Base-by-base conservation (phyloP, 2,113 vertebrate genomes). In the Natator depressus region DNA sequence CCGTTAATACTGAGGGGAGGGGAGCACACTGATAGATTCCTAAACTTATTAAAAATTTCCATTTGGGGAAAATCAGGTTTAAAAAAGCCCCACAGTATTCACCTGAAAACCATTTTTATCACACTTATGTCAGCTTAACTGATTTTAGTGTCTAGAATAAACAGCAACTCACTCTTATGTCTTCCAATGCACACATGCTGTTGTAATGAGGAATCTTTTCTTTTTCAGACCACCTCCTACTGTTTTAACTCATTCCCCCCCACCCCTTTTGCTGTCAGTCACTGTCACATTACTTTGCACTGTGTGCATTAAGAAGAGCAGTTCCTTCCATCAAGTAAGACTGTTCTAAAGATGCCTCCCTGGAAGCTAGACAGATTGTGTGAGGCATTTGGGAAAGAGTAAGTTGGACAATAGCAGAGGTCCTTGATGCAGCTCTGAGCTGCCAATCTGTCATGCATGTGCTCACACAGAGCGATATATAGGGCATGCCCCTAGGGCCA, bases 301-400 rank as follows among this genome's bases (percentile, higher is more conserved):
- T 80, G 24, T 19, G 27, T 62, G 16, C 75, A 88, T 93, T 89
- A 86, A 87, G 89, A 88, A 49, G 54, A 94, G 83, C 85, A 92
- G 90, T 78, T 93, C 92, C 94, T 91, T 82, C 91, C 83, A 59
- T 94, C 81, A 78, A 94, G 59, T 25, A 59, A 94, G 51, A 85
- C 86, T 93, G 27, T 94, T 95, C 83, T 87, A 86, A 92, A 93
- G 84, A 91, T 93, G 89, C 82, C 19, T 88, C 94, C 93, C 92
- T 90, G 96, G 90, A 90, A 93, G 93, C 95, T 94, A 46, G 72
- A 82, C 91, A 89, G 93, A 92, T 84, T 93, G 94, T 90, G 82
- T 91, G 94, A 95, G 90, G 29, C 87, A 87, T 91, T 95, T 82
- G 80, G 84, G 53, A 86, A 92, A 47, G 75, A 95, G 88, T 54